Evolutionary conservation across 1,140 invertebrate species (phyloP), one percentile per base, ranked within the genome.

Genomic region (Drosophila navojoa): DNA sequence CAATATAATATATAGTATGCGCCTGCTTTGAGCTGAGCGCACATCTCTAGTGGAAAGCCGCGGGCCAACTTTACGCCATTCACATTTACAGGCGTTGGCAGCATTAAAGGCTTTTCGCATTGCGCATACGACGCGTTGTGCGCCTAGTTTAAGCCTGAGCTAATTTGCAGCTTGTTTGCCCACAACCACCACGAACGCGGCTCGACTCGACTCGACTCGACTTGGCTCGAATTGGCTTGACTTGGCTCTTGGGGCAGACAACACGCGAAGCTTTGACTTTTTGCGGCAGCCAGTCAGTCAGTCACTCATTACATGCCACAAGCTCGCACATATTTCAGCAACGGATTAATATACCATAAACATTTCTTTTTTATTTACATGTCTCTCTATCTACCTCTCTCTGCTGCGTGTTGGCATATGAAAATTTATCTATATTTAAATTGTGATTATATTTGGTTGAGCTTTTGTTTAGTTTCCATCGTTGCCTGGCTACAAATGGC

Each of bases 221-320:
- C 29, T 32, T 6, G 9, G 6, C 29, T 7, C 29, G 29, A 9
- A 19, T 19, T 19, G 32, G 32, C 32, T 32, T 7, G 32, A 32
- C 32, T 32, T 32, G 32, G 32, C 22, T 45, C 55, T 57, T 16
- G 32, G 35, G 58, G 67, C 49, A 62, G 57, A 72, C 63, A 71
- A 71, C 80, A 84, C 80, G 80, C 80, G 84, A 79, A 66, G 80
- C 72, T 79, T 79, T 85, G 74, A 85, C 81, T 85, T 85, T 85
- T 80, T 77, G 70, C 77, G 81, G 66, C 79, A 74, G 76, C 29
- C 72, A 57, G 32, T 52, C 72, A 57, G 32, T 52, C 74, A 76
- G 78, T 66, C 79, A 58, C 13, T 57, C 53, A 53, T 54, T 67
- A 72, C 54, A 67, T 67, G 63, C 70, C 63, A 60, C 54, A 60